phyloP scores from a whole-genome alignment of 1,140 invertebrate genomes.

The Zaprionus africanus region DNA sequence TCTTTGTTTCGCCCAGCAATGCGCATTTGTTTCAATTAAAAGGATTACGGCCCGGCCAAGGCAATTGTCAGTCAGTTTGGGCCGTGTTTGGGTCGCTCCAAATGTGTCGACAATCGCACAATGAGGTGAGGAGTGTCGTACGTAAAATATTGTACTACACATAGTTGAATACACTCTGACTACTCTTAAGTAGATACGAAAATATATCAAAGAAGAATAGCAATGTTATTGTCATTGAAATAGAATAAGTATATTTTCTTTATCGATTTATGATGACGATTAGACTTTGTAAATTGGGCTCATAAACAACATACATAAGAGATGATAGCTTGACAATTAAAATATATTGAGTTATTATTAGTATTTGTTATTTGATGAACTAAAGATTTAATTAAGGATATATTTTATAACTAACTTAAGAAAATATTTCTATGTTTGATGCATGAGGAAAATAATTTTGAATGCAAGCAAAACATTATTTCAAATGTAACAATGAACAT shows the following conservation, averaged over 20 bases:
- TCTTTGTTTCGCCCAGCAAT: slow-evolving; percentile 43
- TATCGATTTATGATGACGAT: neutral
- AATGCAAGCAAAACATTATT: too few relatives aligned
- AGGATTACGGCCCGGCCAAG: slow-evolving; percentile 54
- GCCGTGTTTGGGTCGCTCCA: slow-evolving; percentile 11
- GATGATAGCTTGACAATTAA: too few relatives aligned
- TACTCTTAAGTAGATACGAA: neutral
- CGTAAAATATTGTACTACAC: neutral
- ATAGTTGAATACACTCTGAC: neutral
- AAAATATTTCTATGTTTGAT: too few relatives aligned
- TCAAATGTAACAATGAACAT: too few relatives aligned
- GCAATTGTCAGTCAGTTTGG: slow-evolving; percentile 47
- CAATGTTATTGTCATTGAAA: neutral
- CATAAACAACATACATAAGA: too few relatives aligned
- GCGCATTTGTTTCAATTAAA: slow-evolving; percentile 81
- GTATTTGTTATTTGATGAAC: too few relatives aligned
- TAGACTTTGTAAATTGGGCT: neutral
- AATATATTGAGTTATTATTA: too few relatives aligned
- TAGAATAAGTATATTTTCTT: neutral
- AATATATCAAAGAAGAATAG: neutral
- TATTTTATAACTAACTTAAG: too few relatives aligned
- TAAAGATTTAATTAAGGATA: too few relatives aligned
- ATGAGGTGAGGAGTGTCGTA: slow-evolving; percentile 12
- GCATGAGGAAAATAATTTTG: too few relatives aligned
- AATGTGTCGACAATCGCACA: slow-evolving; percentile 45